Evolutionary conservation across 2,888 invertebrate species (phyloP), one percentile per base, ranked within the genome.

Genomic region (Globia sparganii): DNA sequence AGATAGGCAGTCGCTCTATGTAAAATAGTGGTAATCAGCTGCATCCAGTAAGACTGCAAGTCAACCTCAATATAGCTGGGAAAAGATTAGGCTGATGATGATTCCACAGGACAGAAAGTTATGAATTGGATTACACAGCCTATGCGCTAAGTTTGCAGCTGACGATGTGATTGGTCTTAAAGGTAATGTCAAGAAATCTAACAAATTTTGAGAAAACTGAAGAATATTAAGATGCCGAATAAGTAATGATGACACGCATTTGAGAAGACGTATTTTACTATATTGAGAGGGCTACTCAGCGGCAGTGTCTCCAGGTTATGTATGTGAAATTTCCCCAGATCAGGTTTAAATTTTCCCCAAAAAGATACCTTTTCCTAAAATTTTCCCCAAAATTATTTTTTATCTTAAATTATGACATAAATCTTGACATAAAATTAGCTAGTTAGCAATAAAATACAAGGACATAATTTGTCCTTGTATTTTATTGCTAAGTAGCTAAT

Each of bases 401-500:
- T 34, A 34, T 34, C 34, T 34, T 34, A 34, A 3, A 4, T 3
- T 34, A 34, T 4, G 2, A 34, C 4, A 4, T 34, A 34, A 2
- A 4, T 4, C 4, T 34, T 34, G 4, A 4, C 34, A 4, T 34
- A 34, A 34, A 34, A 4, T 34, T 34, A 4, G 4, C 2, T 3
- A 34, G 2, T 4, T 34, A 34, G 2, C 4, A 34, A 34, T 3
- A 4, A 34, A 34, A 34, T 34, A 2, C 4, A 4, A 34, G 3
- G 4, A 4, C 2, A 3, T 34, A 4, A 3, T 3, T 2, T 34
- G 4, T 2, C 34, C 4, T 34, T 2, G 4, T 34, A 4, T 34
- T 2, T 4, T 34, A 4, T 2, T 4, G 34, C 4, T 4, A n/a
- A n/a, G n/a, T 34, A 4, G 2, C 2, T 4, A 34, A 3, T 3